Base-by-base conservation (phyloP, 1,140 invertebrate genomes). In the Eupristina koningsbergeri region DNA sequence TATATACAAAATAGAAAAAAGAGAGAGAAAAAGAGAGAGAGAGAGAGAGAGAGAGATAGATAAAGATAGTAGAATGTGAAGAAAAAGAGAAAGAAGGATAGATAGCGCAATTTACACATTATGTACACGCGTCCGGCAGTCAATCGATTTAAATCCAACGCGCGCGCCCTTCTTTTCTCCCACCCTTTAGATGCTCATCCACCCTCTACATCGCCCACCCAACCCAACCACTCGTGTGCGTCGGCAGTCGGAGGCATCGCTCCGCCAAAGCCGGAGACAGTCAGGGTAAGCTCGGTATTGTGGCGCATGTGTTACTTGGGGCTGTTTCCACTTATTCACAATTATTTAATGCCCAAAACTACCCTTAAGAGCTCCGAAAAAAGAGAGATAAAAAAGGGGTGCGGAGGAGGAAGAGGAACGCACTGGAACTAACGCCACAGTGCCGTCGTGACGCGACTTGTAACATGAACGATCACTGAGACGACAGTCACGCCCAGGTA, bases 241-340 rank as follows among this genome's bases (percentile, higher is more conserved):
- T 75, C 71, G 75, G 45, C 63, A 83, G 81, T 83, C 45, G 75
- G n/a, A 64, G 74, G 81, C 31, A 78, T 63, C 81, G 74, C 74
- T 77, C 29, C 75, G 63, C 58, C 63, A n/a, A 77, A 58, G 67
- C 45, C 47, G 74, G 63, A 83, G 74, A 76, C 17, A 9, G 41
- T 15, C 6, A 71, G 39, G 7, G 41, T 6, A 15, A 71, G 31
- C 34, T 34, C 29, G 5, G 19, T 71, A n/a, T 8, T 8, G 67
- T 41, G 67, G 36, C 67, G 53, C 61, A 45, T 45, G 81, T 15
- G 19, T 11, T 41, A 9, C 8, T 7, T 36, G 53, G 29, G 31
- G 1, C 41, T 47, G 31, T 15, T 41, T 3, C 17, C 61, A 34
- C n/a, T 31, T 15, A 7, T 2, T 15, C 17, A 50, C 0, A 34